Conservation (phyloP, 2,797 vertebrate species). For the Enteromius anoplus region DNA sequence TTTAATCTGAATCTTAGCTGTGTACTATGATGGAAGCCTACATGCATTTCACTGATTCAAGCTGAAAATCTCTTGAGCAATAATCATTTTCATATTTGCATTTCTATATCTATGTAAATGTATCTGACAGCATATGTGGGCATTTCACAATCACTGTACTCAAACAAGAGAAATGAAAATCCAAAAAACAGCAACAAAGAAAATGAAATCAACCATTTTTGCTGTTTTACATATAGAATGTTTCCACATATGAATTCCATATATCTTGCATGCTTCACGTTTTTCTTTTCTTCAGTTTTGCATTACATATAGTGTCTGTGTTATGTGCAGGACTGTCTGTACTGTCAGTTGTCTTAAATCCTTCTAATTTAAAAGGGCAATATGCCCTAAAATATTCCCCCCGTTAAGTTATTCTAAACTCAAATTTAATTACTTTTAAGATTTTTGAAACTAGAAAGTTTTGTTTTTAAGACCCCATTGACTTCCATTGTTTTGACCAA, state of each 20-base stretch:
- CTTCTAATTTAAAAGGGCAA: no score
- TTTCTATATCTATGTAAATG: conserved; percentile 30
- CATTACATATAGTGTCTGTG: not conserved
- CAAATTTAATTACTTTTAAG: not conserved
- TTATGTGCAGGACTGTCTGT: not conserved
- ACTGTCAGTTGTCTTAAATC: not conserved
- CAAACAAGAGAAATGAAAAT: not conserved
- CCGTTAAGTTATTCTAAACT: not conserved
- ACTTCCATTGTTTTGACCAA: not conserved
- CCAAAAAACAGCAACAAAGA: conserved; percentile 2
- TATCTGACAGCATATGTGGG: conserved; percentile 8
- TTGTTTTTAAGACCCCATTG: not conserved
- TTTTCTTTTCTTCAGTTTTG: not conserved
- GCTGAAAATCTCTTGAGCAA: not conserved
- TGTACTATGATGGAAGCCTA: conserved; percentile 12
- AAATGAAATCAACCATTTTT: not conserved
- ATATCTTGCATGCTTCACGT: not conserved
- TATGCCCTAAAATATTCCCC: not conserved
- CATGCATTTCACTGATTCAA: not conserved
- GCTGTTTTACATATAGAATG: not conserved
- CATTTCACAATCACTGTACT: conserved; percentile 1
- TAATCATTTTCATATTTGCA: conserved; percentile 35
- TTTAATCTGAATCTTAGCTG: not conserved
- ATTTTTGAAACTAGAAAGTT: not conserved
- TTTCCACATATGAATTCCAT: not conserved